phyloP scores from a whole-genome alignment of 2,113 vertebrate species.

The Actenoides lindsayi region DNA sequence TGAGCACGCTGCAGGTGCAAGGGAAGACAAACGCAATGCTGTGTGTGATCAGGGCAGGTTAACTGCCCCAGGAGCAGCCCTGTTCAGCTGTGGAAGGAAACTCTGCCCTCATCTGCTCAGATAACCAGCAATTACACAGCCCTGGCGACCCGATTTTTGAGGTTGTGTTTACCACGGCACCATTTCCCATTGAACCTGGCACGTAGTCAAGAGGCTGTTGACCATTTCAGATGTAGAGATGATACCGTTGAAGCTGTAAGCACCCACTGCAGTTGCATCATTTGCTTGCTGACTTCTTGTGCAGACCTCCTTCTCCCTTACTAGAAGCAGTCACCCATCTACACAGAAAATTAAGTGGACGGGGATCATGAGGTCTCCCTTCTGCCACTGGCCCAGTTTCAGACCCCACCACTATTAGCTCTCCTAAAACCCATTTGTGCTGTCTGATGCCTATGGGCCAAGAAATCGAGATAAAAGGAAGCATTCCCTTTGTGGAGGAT shows the following conservation, averaged over 20 bases:
- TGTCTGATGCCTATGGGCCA: constrained; percentile 16
- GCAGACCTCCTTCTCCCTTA: not conserved
- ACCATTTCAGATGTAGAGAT: not conserved
- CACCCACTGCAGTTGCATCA: not conserved
- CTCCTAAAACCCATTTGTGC: not conserved
- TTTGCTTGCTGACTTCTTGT: not conserved
- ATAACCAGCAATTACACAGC: not conserved
- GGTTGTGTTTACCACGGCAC: not conserved
- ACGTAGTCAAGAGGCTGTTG: not conserved
- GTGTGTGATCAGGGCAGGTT: not conserved
- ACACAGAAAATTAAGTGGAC: constrained; percentile 12
- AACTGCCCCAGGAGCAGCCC: not conserved
- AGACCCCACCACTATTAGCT: constrained; percentile 26
- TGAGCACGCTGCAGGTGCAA: not conserved
- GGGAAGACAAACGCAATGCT: not conserved
- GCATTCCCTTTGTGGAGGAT: not conserved
- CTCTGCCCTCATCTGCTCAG: not conserved
- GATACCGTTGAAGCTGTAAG: not conserved
- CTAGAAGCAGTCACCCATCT: not conserved
- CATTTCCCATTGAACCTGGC: not conserved
- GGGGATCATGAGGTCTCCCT: constrained; percentile 29
- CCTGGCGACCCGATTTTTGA: not conserved
- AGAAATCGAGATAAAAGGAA: constrained; percentile 8
- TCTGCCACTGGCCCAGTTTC: constrained; percentile 36
- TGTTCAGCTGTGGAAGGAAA: not conserved